Percentiles rank a stretch among this genome's conserved stretches.
Conservation (phyloP, 1,140 invertebrate genomes). For the Macrobrachium nipponense region DNA sequence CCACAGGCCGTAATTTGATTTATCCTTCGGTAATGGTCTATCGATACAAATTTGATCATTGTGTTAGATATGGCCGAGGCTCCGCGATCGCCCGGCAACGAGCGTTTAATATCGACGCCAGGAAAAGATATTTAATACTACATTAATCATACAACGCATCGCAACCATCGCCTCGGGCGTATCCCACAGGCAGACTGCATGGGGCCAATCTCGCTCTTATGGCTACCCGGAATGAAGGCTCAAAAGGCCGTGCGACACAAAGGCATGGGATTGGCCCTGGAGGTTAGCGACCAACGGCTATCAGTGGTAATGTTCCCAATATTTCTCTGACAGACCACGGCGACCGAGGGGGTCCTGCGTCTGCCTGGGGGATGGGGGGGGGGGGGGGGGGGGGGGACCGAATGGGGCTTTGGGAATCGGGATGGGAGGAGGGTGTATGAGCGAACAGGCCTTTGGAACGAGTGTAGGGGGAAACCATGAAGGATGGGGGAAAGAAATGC, state of each 20-base stretch:
- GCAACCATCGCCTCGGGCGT: background rate
- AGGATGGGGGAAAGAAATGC: background rate
- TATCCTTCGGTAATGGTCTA: constrained; percentile 41
- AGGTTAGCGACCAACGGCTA: constrained; percentile 33
- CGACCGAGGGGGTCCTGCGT: background rate
- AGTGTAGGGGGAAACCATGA: background rate
- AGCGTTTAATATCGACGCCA: constrained; percentile 41
- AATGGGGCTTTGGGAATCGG: too few relatives aligned
- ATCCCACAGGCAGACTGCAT: background rate
- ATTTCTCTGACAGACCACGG: constrained; percentile 50
- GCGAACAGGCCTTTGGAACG: background rate
- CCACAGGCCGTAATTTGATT: constrained; percentile 14
- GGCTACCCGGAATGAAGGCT: constrained; percentile 20
- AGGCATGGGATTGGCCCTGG: background rate
- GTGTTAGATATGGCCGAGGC: constrained; percentile 28
- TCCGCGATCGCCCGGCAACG: background rate
- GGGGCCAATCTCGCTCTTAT: constrained; percentile 21
- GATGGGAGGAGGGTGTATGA: background rate
- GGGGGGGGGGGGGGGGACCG: too few relatives aligned
- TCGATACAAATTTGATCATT: constrained; percentile 53
- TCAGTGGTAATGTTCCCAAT: constrained; percentile 55
- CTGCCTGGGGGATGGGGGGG: background rate
- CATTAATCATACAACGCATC: constrained; percentile 41
- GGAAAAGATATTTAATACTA: constrained; percentile 47
- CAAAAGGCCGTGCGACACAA: background rate